A percentile compares a stretch with the other conserved stretches of the same genome.
Conservation (phyloP, 2,888 invertebrate species). For the Standfussiana lucernea region DNA sequence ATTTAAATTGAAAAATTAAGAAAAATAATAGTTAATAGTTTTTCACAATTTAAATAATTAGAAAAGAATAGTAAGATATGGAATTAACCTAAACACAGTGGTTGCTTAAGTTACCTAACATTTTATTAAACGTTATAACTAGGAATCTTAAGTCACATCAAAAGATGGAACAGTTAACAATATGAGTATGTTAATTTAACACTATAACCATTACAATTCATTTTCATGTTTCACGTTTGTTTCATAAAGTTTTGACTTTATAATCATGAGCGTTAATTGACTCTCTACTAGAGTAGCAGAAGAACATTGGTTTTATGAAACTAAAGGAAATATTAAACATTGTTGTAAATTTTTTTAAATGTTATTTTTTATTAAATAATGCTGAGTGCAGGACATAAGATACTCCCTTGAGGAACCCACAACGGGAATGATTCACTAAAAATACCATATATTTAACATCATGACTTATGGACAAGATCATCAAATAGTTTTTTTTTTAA, state of each 20-base stretch:
- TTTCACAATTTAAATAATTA: neutral
- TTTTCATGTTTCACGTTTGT: no score
- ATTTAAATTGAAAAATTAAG: neutral
- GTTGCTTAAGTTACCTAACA: neutral
- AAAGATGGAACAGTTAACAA: neutral
- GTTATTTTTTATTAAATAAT: neutral
- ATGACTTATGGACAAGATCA: neutral
- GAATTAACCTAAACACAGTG: neutral
- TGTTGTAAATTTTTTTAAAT: neutral
- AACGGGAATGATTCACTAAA: neutral
- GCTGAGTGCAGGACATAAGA: neutral
- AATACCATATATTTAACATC: neutral
- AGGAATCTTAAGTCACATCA: neutral
- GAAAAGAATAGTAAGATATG: neutral
- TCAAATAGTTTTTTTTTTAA: neutral
- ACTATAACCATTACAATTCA: conserved; percentile 37
- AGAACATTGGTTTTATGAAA: conserved; percentile 15
- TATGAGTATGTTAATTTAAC: conserved; percentile 12
- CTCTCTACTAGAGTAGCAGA: conserved; percentile 30
- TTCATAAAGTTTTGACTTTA: conserved; percentile 11
- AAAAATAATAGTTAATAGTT: neutral
- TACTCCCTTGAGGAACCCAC: neutral
- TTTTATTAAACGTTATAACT: neutral
- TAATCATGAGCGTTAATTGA: conserved; percentile 31
- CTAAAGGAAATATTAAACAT: conserved; percentile 7